Percentiles rank a stretch among this genome's conserved stretches.
phyloP scores from a whole-genome alignment of 2,113 vertebrate genomes.

The Limnothrissa miodon region DNA sequence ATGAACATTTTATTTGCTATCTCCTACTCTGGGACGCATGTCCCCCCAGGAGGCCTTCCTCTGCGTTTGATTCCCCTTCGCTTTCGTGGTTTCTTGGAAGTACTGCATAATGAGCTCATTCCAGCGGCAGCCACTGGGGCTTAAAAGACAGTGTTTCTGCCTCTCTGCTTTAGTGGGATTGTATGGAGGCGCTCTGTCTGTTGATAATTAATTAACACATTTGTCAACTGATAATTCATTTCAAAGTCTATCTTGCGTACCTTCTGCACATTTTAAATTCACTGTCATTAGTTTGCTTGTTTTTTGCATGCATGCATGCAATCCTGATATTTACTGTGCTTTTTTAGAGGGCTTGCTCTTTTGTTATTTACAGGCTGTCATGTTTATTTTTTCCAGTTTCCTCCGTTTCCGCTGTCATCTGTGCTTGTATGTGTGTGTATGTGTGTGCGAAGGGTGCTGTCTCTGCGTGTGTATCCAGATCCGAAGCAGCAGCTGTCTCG shows the following conservation, averaged over 20 bases:
- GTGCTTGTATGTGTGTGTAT: background rate
- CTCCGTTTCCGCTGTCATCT: background rate
- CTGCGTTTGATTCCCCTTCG: background rate
- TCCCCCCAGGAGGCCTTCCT: background rate
- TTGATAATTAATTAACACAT: background rate
- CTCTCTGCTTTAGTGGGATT: background rate
- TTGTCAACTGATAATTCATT: background rate
- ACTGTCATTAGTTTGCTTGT: background rate
- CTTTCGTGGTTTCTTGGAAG: background rate
- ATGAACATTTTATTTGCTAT: background rate
- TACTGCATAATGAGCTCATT: background rate
- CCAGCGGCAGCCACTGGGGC: background rate
- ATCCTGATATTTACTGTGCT: background rate
- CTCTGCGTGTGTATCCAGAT: background rate
- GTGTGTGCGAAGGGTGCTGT: background rate
- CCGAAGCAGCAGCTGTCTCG: background rate
- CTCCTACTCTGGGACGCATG: background rate
- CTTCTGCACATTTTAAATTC: background rate
- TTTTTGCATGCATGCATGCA: background rate
- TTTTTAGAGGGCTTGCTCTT: background rate
- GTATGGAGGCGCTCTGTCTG: background rate
- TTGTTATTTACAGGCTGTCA: background rate
- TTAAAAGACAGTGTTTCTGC: background rate
- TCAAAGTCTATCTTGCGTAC: background rate
- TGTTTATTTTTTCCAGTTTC: background rate